Percentiles rank a stretch among this genome's conserved stretches.
These are phyloP conservation scores for Stenichneumon culpator DNA, from an alignment of 2,888 invertebrate species.

Conservation along the genomic window DNA sequence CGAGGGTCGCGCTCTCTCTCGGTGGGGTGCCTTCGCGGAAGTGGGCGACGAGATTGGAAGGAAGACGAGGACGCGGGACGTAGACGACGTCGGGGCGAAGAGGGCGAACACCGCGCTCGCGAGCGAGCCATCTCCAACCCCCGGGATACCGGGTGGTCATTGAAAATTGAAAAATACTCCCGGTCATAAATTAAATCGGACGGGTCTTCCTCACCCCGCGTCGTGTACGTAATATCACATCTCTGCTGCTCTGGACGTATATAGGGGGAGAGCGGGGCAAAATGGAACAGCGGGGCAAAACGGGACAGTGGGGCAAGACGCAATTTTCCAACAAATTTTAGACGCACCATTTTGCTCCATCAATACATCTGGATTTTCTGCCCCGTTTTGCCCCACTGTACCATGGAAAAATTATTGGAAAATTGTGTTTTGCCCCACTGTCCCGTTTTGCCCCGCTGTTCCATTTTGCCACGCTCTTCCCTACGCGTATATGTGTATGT, in stretches of 20 bases:
- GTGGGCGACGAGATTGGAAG: constrained; percentile 65
- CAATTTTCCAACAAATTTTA: too few species aligned
- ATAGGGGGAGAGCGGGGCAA: too few species aligned
- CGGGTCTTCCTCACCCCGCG: constrained; percentile 69
- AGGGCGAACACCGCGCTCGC: constrained; percentile 40
- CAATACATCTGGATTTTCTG: too few species aligned
- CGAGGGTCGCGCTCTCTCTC: constrained; percentile 33
- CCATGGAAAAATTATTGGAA: too few species aligned
- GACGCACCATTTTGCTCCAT: too few species aligned
- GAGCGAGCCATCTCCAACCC: constrained; percentile 48
- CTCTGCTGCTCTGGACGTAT: background rate
- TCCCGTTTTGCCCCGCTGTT: too few species aligned
- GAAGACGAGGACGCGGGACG: constrained; percentile 54
- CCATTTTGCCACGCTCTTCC: too few species aligned
- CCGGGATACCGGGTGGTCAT: constrained; percentile 76
- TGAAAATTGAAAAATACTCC: constrained; percentile 79
- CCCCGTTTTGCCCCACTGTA: too few species aligned
- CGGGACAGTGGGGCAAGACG: too few species aligned
- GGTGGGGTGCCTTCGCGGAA: constrained; percentile 57
- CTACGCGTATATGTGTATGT: constrained; percentile 11
- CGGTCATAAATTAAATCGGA: constrained; percentile 77
- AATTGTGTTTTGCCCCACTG: too few species aligned
- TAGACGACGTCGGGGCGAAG: constrained; percentile 46
- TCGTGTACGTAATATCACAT: constrained; percentile 55
- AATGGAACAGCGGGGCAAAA: too few species aligned